These are phyloP conservation scores for Hirtodrosophila alboralis DNA, from an alignment of 2,888 invertebrate genomes.

Conservation along the genomic window DNA sequence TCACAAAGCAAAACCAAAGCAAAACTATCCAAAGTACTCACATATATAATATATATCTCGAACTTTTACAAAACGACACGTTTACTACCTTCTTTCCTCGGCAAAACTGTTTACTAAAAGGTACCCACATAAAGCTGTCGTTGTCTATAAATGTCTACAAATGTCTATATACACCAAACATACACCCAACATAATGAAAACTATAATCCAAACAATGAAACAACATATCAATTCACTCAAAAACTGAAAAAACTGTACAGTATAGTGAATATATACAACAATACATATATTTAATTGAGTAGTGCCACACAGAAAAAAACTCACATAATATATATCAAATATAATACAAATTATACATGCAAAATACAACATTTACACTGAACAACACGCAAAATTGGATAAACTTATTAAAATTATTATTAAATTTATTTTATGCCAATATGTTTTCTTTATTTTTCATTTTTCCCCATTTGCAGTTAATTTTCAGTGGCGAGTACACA, in stretches of 20 bases:
- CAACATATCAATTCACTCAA: conserved; percentile 14
- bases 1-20: conserved; percentile 37
- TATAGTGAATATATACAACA: conserved; percentile 37
- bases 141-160: conserved; percentile 49
- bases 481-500: conserved; percentile 99
- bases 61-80: conserved; percentile 81
- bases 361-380: conserved; percentile 58
- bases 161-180: conserved; percentile 30
- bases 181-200: conserved; percentile 13
- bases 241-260: conserved; percentile 26
- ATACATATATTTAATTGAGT: conserved; percentile 29
- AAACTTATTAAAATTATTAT: conserved; percentile 19
- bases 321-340: conserved; percentile 24
- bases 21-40: conserved; percentile 55
- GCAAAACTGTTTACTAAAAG: conserved; percentile 80
- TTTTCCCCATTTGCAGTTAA: conserved; percentile 95
- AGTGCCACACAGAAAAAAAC: conserved; percentile 46
- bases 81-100: conserved; percentile 81
- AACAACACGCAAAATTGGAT: conserved; percentile 45
- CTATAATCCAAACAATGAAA: conserved; percentile 34
- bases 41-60: too few species aligned
- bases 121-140: conserved; percentile 69
- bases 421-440: conserved; percentile 11
- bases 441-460: conserved; percentile 85
- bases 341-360: conserved; percentile 19